phyloP scores from a whole-genome alignment of 2,888 invertebrate species.

The Lampropteryx suffumata region DNA sequence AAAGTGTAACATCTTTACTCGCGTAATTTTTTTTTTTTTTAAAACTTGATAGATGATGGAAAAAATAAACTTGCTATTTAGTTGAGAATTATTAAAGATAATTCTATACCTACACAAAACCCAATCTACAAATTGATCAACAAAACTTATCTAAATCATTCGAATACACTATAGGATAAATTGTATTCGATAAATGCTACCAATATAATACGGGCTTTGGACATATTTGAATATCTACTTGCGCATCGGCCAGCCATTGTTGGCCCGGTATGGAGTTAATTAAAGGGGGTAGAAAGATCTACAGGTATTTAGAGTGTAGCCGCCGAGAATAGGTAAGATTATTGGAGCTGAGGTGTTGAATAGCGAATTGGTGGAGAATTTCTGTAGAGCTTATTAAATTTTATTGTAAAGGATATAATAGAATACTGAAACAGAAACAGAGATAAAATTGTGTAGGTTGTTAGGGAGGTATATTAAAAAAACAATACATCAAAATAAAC shows the following conservation, averaged over 20 bases:
- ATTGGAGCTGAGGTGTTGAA: conserved; percentile 49
- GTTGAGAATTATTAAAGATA: too few relatives aligned
- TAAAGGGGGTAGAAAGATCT: conserved; percentile 74
- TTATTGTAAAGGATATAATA: conserved; percentile 8
- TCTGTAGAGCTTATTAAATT: conserved; percentile 31
- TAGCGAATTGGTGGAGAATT: conserved; percentile 35
- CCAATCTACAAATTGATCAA: conserved; percentile 8
- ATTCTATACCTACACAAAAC: not conserved
- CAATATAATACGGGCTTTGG: conserved; percentile 75
- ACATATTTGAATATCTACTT: conserved; percentile 81
- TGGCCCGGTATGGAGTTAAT: conserved; percentile 82
- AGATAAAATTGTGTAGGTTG: too few relatives aligned
- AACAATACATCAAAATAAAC: too few relatives aligned
- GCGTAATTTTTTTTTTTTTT: too few relatives aligned
- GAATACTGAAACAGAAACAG: too few relatives aligned
- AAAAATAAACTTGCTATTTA: too few relatives aligned
- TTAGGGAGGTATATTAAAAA: too few relatives aligned
- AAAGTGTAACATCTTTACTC: too few relatives aligned
- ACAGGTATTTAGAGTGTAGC: conserved; percentile 70
- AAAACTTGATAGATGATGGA: too few relatives aligned
- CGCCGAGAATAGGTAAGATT: conserved; percentile 46
- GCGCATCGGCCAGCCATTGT: conserved; percentile 77
- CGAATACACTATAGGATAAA: conserved; percentile 18
- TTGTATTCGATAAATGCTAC: conserved; percentile 56
- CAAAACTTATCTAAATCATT: conserved; percentile 17